Percentiles rank a stretch among this genome's conserved stretches.
phyloP scores from a whole-genome alignment of 1,140 invertebrate species.

The Uloborus diversus region DNA sequence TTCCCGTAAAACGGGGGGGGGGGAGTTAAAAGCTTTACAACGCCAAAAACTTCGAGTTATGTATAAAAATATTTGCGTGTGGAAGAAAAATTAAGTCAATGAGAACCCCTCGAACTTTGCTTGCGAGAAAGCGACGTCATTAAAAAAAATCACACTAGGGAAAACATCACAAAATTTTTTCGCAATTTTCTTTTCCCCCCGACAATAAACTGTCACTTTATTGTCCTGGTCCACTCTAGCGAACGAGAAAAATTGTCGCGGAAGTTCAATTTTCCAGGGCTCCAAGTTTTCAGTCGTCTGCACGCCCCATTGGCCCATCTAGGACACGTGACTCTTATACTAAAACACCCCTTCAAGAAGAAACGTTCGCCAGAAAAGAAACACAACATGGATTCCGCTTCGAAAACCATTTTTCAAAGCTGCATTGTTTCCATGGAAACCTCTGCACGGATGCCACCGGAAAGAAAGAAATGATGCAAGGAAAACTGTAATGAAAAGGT shows the following conservation, averaged over 20 bases:
- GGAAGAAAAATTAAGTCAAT: too few species aligned
- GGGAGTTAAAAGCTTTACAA: too few species aligned
- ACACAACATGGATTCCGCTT: slow-evolving; percentile 33
- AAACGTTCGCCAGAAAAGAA: slow-evolving; percentile 47
- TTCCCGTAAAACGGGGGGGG: too few species aligned
- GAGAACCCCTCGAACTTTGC: too few species aligned
- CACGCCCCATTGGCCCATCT: slow-evolving; percentile 50
- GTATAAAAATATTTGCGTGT: too few species aligned
- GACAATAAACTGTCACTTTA: slow-evolving; percentile 52
- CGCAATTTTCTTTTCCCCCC: slow-evolving; percentile 8
- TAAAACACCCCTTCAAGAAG: slow-evolving; percentile 27
- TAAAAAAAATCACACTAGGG: slow-evolving; percentile 31
- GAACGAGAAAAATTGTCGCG: slow-evolving; percentile 48
- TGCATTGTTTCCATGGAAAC: slow-evolving; percentile 40
- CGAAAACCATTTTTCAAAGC: slow-evolving; percentile 49
- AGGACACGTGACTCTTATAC: slow-evolving; percentile 42
- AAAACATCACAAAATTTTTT: slow-evolving; percentile 25
- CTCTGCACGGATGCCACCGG: slow-evolving; percentile 49
- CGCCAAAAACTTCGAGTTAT: too few species aligned
- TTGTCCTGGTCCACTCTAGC: slow-evolving; percentile 53
- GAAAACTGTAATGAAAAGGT: slow-evolving; percentile 53
- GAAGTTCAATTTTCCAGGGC: slow-evolving; percentile 56
- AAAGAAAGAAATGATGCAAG: slow-evolving; percentile 53
- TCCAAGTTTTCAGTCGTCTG: slow-evolving; percentile 47
- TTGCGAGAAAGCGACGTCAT: slow-evolving; percentile 5